Evolutionary conservation across 2,888 invertebrate genomes (phyloP).

Genomic region (Tetranychus piercei): DNA sequence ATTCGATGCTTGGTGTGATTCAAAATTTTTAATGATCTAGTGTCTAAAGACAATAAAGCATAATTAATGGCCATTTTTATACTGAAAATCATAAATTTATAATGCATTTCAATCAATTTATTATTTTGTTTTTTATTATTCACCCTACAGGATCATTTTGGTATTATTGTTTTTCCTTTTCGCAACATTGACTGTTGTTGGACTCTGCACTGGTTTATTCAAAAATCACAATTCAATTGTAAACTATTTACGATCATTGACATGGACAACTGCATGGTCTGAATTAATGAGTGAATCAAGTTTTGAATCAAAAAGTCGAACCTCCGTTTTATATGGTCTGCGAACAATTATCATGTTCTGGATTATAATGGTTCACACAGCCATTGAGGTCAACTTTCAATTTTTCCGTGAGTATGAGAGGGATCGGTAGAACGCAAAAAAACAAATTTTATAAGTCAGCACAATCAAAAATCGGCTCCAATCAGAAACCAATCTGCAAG

Average conservation of each 20-base stretch:
- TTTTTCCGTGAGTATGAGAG: conserved; percentile 19
- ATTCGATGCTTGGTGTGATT: no score
- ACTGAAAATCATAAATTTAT: no score
- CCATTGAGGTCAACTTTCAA: conserved; percentile 20
- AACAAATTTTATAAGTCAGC: background rate
- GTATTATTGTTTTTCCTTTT: background rate
- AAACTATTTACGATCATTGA: background rate
- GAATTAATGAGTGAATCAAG: background rate
- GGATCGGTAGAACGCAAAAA: background rate
- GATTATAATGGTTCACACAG: conserved; percentile 22
- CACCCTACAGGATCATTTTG: conserved; percentile 2
- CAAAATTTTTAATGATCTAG: no score
- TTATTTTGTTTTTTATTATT: background rate
- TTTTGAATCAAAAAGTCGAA: background rate
- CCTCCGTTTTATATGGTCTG: conserved; percentile 17
- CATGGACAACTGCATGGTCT: conserved; percentile 6
- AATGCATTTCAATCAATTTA: background rate
- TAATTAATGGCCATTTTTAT: no score
- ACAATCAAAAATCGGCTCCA: background rate
- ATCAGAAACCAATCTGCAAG: background rate
- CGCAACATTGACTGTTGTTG: background rate
- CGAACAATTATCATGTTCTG: conserved; percentile 19
- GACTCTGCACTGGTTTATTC: background rate
- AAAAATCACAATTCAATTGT: background rate
- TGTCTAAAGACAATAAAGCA: no score